These are phyloP conservation scores for Promerops cafer DNA, from an alignment of 2,113 vertebrate genomes.

Conservation along the genomic window DNA sequence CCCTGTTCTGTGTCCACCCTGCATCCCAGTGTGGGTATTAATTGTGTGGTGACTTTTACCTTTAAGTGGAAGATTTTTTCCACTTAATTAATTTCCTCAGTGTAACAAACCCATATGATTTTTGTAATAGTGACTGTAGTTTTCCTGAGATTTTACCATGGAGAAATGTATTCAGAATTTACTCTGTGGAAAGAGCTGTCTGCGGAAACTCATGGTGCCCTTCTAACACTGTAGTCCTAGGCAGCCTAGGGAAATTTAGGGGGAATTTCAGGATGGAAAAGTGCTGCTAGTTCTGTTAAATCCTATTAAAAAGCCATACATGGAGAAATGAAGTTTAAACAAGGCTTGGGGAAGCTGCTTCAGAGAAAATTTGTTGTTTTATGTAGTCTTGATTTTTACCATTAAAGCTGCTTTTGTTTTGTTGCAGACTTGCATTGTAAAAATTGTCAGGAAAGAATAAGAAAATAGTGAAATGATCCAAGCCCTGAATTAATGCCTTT, in stretches of 20 bases:
- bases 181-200: not conserved
- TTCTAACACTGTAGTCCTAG: not conserved
- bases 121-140: not conserved
- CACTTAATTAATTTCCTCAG: not conserved
- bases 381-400: not conserved
- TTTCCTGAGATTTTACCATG: not conserved
- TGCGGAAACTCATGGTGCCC: not conserved
- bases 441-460: not conserved
- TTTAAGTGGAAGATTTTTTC: not conserved
- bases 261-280: not conserved
- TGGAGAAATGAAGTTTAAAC: not conserved
- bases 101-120: not conserved
- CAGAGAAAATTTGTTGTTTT: not conserved
- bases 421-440: not conserved
- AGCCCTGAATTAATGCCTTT: not conserved
- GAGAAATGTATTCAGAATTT: not conserved
- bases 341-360: not conserved
- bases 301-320: not conserved
- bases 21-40: accelerated
- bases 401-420: not conserved
- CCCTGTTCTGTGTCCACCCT: not conserved
- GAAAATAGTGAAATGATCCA: not conserved
- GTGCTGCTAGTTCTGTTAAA: not conserved
- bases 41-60: not conserved
- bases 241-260: not conserved